Percentiles rank a stretch among this genome's conserved stretches.
Conservation (phyloP, 2,888 invertebrate genomes). For the Rhodophaea formosa region DNA sequence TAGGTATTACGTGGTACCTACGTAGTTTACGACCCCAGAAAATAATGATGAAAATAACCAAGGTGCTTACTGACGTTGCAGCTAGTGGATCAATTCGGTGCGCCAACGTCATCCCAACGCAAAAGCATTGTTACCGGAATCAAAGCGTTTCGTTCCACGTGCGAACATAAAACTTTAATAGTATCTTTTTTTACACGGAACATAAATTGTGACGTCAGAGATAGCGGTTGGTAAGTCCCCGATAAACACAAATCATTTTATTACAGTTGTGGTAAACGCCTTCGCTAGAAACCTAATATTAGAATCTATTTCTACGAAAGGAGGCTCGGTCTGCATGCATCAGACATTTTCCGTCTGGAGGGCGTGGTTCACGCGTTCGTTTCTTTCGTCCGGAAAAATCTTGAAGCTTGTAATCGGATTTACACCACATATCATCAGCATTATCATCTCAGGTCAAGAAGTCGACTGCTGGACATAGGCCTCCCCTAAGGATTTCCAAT, state of each 20-base stretch:
- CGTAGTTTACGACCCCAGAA: not conserved
- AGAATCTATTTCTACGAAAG: too few species aligned
- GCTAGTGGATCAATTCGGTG: not conserved
- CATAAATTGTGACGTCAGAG: not conserved
- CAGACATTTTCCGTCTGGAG: too few species aligned
- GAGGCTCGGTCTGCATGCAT: too few species aligned
- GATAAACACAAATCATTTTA: not conserved
- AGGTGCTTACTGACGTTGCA: not conserved
- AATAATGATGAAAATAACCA: not conserved
- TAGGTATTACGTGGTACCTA: not conserved
- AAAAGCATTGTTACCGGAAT: not conserved
- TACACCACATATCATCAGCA: too few species aligned
- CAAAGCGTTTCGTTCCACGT: slow-evolving; percentile 3
- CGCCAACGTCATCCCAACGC: not conserved
- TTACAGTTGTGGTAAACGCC: not conserved
- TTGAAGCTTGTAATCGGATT: too few species aligned
- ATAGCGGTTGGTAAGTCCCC: not conserved
- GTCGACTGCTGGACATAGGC: too few species aligned
- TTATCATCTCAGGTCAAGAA: too few species aligned
- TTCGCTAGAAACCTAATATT: not conserved
- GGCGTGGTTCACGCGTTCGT: too few species aligned
- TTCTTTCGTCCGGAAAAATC: too few species aligned
- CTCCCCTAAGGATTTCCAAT: too few species aligned
- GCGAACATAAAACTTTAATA: not conserved
- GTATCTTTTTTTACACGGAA: not conserved